Evolutionary conservation across 2,113 vertebrate species (phyloP), one percentile per base, ranked within the genome.

Genomic region (Leiothrix lutea): DNA sequence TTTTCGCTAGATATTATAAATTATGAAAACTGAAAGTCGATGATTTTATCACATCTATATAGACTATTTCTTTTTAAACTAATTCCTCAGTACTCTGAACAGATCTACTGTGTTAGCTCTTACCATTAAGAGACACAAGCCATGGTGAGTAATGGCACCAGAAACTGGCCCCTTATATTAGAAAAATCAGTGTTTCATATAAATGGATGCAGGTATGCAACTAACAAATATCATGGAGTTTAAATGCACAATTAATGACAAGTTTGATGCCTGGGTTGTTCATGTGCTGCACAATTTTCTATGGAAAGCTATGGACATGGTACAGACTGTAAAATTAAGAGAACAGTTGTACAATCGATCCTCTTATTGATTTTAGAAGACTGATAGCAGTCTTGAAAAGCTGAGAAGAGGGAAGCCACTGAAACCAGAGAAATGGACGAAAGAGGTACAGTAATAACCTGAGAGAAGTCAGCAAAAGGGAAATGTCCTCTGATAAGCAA

Each of bases 291-390:
- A 53, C 5, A 2, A 80, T 54, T 82, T 73, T 73, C 67, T 66
- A 0, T 54, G 83, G 84, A 83, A 80, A 91, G 33, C 71, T 66
- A 21, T 33, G 56, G 56, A 80, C 28, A 22, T 23, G 50, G 75
- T 24, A 86, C 72, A 80, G 72, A 91, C 67, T 72, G 35, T 74
- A 92, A 88, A 95, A 92, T 92, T 91, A 91, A 95, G 38, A 73
- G 42, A 88, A 91, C 3, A 11, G 83, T 77, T 96, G 89, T 86
- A 88, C 80, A 77, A 86, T 94, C 80, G 65, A 88, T 86, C 65
- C 50, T 61, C 3, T 35, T 54, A 95, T 40, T 86, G 89, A 96
- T 96, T 94, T 92, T 53, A 73, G 83, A 91, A 78, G 83, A 83
- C 67, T 83, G 86, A 92, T 47, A 78, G 62, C 20, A 80, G 23